These are phyloP conservation scores for Bimastos eiseni DNA, from an alignment of 2,888 invertebrate species.

Conservation along the genomic window DNA sequence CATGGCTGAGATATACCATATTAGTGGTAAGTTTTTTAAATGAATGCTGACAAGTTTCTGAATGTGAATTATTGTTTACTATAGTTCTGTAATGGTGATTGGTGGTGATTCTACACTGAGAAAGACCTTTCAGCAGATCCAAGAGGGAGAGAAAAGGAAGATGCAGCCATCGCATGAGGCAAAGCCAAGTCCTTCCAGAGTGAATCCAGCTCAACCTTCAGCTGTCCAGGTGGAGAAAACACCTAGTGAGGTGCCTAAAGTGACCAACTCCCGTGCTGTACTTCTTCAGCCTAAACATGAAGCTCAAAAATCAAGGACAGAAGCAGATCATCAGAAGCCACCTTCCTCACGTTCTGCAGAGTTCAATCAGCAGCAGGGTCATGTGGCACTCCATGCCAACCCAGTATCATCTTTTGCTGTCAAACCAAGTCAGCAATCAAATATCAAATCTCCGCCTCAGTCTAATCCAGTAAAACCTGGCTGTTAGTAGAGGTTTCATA, in stretches of 20 bases:
- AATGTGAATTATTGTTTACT: conserved; percentile 33
- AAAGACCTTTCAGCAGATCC: conserved; percentile 96
- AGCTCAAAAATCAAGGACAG: background rate
- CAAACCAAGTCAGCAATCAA: background rate
- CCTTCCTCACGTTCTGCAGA: background rate
- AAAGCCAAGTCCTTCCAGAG: conserved; percentile 41
- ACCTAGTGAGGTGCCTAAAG: background rate
- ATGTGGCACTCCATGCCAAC: too few relatives aligned
- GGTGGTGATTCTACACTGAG: conserved; percentile 90
- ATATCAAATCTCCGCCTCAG: background rate
- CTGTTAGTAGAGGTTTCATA: background rate
- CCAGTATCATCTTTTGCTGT: background rate
- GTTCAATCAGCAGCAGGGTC: too few relatives aligned
- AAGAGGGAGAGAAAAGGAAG: conserved; percentile 63
- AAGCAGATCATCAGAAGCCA: background rate
- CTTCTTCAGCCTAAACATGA: background rate
- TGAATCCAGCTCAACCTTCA: conserved; percentile 38
- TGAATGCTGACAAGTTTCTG: background rate
- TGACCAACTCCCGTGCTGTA: background rate
- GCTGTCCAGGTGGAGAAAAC: background rate
- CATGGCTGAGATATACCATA: background rate
- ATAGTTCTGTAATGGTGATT: conserved; percentile 82
- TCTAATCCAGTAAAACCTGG: background rate
- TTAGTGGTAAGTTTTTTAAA: background rate
- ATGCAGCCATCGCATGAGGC: conserved; percentile 39